Evolutionary conservation across 2,888 invertebrate species (phyloP), one percentile per base, ranked within the genome.

Genomic region (Subacronicta megacephala): DNA sequence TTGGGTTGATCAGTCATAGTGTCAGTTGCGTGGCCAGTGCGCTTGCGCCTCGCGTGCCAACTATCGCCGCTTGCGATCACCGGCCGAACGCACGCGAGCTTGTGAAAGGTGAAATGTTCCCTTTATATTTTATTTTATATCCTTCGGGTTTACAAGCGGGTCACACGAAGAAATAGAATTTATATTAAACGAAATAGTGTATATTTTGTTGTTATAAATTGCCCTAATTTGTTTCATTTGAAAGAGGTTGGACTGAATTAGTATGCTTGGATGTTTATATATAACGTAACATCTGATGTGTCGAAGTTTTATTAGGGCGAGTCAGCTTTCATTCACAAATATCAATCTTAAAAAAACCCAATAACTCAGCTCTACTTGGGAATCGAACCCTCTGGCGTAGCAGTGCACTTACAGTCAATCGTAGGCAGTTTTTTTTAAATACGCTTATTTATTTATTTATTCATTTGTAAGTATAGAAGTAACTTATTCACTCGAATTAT

Each of bases 21-120:
- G 65, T 72, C 65, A 50, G 44, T 36, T 41, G 37, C 63, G 63
- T 49, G 12, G 53, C 45, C 33, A 55, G 0, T 47, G 78, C 81
- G 80, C 82, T 65, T 80, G 79, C 79, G 78, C 75, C 67, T 85
- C 68, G 87, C 87, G 87, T 87, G 88, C 60, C 12, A 16, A 59
- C 77, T 61, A 75, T 68, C 81, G 68, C 62, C 61, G 40, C 45
- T 49, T 37, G 65, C 72, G 49, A 74, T 74, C 79, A 69, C 71
- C 53, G 44, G 74, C 73, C 71, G 77, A 78, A 75, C 78, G 72
- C 87, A 84, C 82, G 85, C 85, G 53, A 82, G 43, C 58, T 40
- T 41, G 52, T 55, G 62, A 31, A 31, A 59, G 35, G 46, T 61
- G 46, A 61, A 76, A 66, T 13, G 57, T 52, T 57, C 50, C 67